Evolutionary conservation across 2,888 invertebrate genomes (phyloP).

Genomic region (Muschampia plurimacula): DNA sequence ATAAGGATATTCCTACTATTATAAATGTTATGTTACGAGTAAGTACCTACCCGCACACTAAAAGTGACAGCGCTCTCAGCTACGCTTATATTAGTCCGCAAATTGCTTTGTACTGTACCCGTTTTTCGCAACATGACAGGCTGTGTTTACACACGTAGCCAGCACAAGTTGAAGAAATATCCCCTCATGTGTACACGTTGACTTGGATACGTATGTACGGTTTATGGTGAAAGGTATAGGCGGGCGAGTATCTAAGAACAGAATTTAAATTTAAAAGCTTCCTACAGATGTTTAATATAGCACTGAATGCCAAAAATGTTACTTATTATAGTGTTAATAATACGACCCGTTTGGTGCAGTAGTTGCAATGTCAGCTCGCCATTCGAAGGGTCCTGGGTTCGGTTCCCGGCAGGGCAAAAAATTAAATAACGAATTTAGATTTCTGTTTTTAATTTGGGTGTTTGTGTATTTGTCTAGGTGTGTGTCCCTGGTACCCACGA

Average conservation of each 20-base stretch:
- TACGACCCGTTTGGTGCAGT: no score
- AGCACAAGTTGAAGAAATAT: slow-evolving; percentile 66
- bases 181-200: slow-evolving; percentile 63
- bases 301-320: no score
- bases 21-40: neutral
- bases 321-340: no score
- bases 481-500: no score
- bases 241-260: neutral
- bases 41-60: neutral
- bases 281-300: no score
- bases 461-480: no score
- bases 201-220: slow-evolving; percentile 57
- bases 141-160: slow-evolving; percentile 71
- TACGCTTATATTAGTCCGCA: slow-evolving; percentile 50
- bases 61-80: slow-evolving; percentile 28
- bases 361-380: no score
- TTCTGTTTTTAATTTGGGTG: no score
- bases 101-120: slow-evolving; percentile 65
- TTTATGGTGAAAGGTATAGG: slow-evolving; percentile 48
- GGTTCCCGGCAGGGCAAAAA: no score
- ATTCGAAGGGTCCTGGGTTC: no score
- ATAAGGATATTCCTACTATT: no score
- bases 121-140: slow-evolving; percentile 69
- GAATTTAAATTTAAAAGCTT: neutral
- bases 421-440: no score